Conservation (phyloP, 1,140 invertebrate species). For the Saccostrea glomerata region DNA sequence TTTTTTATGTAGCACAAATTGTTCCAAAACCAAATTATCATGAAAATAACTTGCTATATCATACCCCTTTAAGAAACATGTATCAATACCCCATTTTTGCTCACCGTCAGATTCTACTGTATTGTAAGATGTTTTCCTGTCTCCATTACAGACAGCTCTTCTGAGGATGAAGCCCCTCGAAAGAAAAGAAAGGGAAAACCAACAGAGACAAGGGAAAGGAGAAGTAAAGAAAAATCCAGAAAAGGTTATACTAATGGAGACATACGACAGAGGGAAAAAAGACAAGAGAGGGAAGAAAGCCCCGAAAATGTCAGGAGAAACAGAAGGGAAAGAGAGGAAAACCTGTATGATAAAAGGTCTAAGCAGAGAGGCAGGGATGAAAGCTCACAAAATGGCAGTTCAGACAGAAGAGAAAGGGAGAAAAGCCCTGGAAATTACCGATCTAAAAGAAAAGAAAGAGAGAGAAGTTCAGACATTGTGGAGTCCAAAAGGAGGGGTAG, state of each 20-base stretch:
- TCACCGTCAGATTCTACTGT: too few relatives aligned
- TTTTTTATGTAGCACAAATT: too few relatives aligned
- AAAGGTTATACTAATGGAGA: slow-evolving; percentile 10
- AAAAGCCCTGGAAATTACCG: slow-evolving; percentile 10
- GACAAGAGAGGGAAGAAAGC: neutral
- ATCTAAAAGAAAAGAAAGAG: slow-evolving; percentile 28
- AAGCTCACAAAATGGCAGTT: neutral
- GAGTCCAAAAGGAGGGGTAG: slow-evolving; percentile 7
- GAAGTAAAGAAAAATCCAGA: neutral
- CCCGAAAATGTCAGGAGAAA: slow-evolving; percentile 27
- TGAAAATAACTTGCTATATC: too few relatives aligned
- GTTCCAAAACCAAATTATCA: too few relatives aligned
- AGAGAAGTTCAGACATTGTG: neutral
- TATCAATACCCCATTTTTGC: too few relatives aligned
- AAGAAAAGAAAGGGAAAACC: slow-evolving; percentile 29
- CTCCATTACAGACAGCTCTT: slow-evolving; percentile 36
- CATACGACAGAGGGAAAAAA: neutral
- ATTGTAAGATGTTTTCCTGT: neutral
- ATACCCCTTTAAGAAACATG: too few relatives aligned
- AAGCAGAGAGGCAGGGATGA: neutral
- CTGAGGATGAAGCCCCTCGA: slow-evolving; percentile 38
- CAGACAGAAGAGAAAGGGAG: neutral
- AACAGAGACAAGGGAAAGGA: neutral
- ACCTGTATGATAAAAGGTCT: neutral
- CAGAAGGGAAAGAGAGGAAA: slow-evolving; percentile 45